Evolutionary conservation across 1,140 invertebrate species (phyloP).

Genomic region (Scaptodrosophila lebanonensis): DNA sequence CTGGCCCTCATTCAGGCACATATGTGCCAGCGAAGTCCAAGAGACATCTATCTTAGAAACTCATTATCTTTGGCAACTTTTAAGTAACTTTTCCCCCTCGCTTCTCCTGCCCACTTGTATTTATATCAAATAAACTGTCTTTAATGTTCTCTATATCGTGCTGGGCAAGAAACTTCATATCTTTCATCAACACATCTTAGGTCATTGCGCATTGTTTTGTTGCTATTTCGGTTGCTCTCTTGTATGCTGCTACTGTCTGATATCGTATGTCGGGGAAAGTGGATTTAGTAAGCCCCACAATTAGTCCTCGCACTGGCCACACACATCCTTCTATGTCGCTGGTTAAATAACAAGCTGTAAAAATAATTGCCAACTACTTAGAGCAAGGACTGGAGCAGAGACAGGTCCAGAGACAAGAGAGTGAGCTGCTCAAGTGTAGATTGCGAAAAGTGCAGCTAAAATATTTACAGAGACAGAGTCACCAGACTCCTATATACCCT

Average conservation of each 20-base stretch:
- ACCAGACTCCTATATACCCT: too few species aligned
- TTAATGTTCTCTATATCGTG: constrained; percentile 33
- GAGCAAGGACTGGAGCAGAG: constrained; percentile 1
- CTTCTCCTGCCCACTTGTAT: constrained; percentile 44
- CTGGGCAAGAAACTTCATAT: constrained; percentile 49
- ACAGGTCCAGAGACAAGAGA: too few species aligned
- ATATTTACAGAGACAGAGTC: constrained; percentile 7
- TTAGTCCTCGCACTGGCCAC: constrained; percentile 55
- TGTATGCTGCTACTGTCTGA: constrained; percentile 20
- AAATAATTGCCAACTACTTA: constrained; percentile 75
- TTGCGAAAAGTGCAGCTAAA: too few species aligned
- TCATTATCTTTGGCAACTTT: constrained; percentile 73
- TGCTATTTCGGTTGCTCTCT: constrained; percentile 26
- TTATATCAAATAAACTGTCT: constrained; percentile 62
- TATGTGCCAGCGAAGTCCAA: too few species aligned
- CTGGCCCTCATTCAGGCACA: neutral
- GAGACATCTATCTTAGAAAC: constrained; percentile 61
- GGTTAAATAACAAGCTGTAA: constrained; percentile 72
- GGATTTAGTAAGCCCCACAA: constrained; percentile 33
- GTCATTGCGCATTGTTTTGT: constrained; percentile 46
- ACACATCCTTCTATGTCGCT: constrained; percentile 22
- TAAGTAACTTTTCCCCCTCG: constrained; percentile 52
- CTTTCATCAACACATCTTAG: constrained; percentile 56
- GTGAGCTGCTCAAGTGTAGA: too few species aligned
- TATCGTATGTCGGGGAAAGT: too few species aligned